Percentiles rank a stretch among this genome's conserved stretches.
These are phyloP conservation scores for Lithophane semibrunnea DNA, from an alignment of 2,888 invertebrate species.

Conservation along the genomic window DNA sequence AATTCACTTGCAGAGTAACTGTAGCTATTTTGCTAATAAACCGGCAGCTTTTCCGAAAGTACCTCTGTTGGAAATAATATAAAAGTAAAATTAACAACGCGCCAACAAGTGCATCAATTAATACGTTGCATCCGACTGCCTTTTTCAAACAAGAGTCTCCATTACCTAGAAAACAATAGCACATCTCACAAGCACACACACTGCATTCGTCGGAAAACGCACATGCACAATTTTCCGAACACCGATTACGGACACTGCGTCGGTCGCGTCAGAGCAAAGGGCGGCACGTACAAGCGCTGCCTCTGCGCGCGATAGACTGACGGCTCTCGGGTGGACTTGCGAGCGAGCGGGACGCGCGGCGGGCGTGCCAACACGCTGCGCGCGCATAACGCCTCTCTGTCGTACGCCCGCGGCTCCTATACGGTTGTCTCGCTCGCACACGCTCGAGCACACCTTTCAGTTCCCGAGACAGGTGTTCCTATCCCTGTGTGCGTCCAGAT, in stretches of 20 bases:
- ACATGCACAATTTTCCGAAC: slow-evolving; percentile 91
- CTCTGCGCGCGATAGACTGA: slow-evolving; percentile 90
- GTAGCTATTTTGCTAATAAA: slow-evolving; percentile 61
- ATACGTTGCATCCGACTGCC: slow-evolving; percentile 83
- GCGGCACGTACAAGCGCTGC: slow-evolving; percentile 86
- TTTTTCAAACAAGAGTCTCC: slow-evolving; percentile 82
- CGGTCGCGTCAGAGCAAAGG: slow-evolving; percentile 87
- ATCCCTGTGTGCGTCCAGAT: slow-evolving; percentile 87
- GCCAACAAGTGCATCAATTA: slow-evolving; percentile 80
- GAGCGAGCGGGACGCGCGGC: slow-evolving; percentile 89
- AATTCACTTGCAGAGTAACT: slow-evolving; percentile 65
- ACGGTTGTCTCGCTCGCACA: slow-evolving; percentile 79
- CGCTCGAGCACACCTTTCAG: slow-evolving; percentile 88
- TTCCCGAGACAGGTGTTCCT: slow-evolving; percentile 90
- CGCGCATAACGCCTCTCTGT: slow-evolving; percentile 85
- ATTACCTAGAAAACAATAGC: slow-evolving; percentile 90
- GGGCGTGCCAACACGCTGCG: slow-evolving; percentile 87
- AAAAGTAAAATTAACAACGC: slow-evolving; percentile 81
- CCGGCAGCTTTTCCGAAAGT: slow-evolving; percentile 70
- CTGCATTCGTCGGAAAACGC: slow-evolving; percentile 89
- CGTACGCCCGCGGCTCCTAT: slow-evolving; percentile 74
- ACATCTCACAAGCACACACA: slow-evolving; percentile 90
- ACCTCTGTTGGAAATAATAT: slow-evolving; percentile 76
- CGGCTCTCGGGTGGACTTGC: slow-evolving; percentile 79
- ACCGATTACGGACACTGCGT: slow-evolving; percentile 89